These are phyloP conservation scores for Candoia aspera DNA, from an alignment of 2,113 vertebrate species.

Conservation along the genomic window DNA sequence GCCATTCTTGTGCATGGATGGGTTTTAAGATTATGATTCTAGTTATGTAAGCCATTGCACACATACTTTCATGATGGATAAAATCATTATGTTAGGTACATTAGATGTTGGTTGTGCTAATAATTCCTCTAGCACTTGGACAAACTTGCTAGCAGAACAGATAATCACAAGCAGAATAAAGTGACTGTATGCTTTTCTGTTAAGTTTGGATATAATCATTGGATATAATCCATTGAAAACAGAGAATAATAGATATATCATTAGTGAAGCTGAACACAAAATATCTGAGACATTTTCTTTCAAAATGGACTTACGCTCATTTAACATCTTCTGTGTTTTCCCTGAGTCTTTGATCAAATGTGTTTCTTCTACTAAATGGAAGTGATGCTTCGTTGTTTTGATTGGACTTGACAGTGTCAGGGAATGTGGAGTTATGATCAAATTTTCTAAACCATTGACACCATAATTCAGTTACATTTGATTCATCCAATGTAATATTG, in stretches of 20 bases:
- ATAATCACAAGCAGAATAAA: not conserved
- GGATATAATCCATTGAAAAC: not conserved
- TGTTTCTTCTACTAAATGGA: constrained; percentile 2
- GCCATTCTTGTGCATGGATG: not conserved
- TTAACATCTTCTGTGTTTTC: not conserved
- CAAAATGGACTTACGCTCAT: not conserved
- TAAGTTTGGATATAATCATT: not conserved
- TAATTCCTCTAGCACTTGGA: not conserved
- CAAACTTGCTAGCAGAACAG: not conserved
- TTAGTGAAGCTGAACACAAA: not conserved
- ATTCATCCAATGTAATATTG: not conserved
- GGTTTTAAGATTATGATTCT: not conserved
- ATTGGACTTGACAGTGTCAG: constrained; percentile 10
- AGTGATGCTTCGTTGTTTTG: not conserved
- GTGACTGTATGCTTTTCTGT: not conserved
- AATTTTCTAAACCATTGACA: constrained; percentile 36
- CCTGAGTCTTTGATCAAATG: not conserved
- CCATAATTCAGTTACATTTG: constrained; percentile 7
- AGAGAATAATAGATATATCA: not conserved
- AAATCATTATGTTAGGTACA: not conserved
- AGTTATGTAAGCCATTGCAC: not conserved
- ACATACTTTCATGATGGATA: not conserved
- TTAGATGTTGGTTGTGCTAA: not conserved
- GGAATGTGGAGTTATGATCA: not conserved
- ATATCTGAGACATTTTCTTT: not conserved